Evolutionary conservation across 2,888 invertebrate genomes (phyloP), one percentile per base, ranked within the genome.

Genomic region (Icerya purchasi): DNA sequence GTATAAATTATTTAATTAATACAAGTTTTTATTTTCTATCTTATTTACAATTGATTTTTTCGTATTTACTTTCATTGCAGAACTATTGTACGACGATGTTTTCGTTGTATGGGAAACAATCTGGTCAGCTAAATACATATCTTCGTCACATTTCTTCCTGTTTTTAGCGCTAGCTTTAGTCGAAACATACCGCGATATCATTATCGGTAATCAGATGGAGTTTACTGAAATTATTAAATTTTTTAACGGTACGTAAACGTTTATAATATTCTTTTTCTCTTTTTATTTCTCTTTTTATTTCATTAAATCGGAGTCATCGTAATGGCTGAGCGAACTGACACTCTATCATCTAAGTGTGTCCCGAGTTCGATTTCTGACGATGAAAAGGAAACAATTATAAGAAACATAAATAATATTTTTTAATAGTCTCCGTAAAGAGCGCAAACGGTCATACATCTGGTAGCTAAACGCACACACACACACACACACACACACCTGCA

Each of bases 211-310:
- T 73, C 81, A 86, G 66, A 96, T 96, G 93, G 93, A 96, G 73
- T 96, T 94, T 71, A 94, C 94, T 0, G 94, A 96, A 71, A 91
- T 94, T 70, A 96, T 96, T 70, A 93, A 93, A 70, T 96, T 96
- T 74, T 96, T 94, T 70, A 96, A 94, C 74, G 93, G 93, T 92
- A 69, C 75, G 74, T 68, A 14, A n/a, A n/a, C n/a, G n/a, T n/a
- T 58, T 52, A 14, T 10, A 24, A 22, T n/a, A 3, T 22, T 21
- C 2, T 20, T 10, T 54, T 3, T 24, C 36, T 2, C 25, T 22
- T 50, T 55, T 51, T 36, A 25, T 2, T 14, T 25, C 14, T n/a
- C n/a, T n/a, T n/a, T n/a, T n/a, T n/a, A n/a, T n/a, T n/a, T n/a
- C n/a, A n/a, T n/a, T n/a, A n/a, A n/a, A n/a, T n/a, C n/a, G n/a